A percentile compares a stretch with the other conserved stretches of the same genome.
These are phyloP conservation scores for Myathropa florea DNA, from an alignment of 2,888 invertebrate genomes.

Conservation along the genomic window DNA sequence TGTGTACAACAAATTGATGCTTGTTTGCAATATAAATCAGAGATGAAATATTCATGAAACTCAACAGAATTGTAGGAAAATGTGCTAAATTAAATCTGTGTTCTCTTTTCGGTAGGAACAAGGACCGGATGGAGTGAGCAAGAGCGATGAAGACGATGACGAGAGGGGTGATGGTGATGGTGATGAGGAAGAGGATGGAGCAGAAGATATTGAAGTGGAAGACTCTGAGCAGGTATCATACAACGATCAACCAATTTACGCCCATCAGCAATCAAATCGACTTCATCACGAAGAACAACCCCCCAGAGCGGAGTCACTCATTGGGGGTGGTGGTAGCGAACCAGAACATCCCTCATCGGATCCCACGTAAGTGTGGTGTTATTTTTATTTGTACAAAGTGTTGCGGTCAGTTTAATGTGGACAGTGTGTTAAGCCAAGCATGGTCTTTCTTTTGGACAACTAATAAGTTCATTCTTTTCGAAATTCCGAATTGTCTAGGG, in stretches of 20 bases:
- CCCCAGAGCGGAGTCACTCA: conserved; percentile 78
- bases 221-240: conserved; percentile 75
- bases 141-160: conserved; percentile 76
- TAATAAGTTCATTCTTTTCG: not conserved
- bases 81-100: conserved; percentile 56
- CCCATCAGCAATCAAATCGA: conserved; percentile 78
- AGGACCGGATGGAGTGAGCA: conserved; percentile 73
- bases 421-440: conserved; percentile 6
- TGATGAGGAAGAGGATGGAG: conserved; percentile 74
- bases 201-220: conserved; percentile 74
- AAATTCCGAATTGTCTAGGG: not conserved
- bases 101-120: conserved; percentile 69
- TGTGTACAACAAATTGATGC: conserved; percentile 38
- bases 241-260: conserved; percentile 78
- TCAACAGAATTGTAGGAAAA: conserved; percentile 11
- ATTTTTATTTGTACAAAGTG: conserved; percentile 22
- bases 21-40: conserved; percentile 37
- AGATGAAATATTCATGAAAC: not conserved
- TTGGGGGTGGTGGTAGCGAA: conserved; percentile 73
- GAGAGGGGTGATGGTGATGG: conserved; percentile 71
- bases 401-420: conserved; percentile 31
- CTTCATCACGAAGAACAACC: conserved; percentile 79
- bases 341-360: conserved; percentile 77
- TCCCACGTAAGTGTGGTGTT: conserved; percentile 78
- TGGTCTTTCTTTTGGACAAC: not conserved